phyloP scores from a whole-genome alignment of 2,888 invertebrate species.

The Bombyx huttoni region DNA sequence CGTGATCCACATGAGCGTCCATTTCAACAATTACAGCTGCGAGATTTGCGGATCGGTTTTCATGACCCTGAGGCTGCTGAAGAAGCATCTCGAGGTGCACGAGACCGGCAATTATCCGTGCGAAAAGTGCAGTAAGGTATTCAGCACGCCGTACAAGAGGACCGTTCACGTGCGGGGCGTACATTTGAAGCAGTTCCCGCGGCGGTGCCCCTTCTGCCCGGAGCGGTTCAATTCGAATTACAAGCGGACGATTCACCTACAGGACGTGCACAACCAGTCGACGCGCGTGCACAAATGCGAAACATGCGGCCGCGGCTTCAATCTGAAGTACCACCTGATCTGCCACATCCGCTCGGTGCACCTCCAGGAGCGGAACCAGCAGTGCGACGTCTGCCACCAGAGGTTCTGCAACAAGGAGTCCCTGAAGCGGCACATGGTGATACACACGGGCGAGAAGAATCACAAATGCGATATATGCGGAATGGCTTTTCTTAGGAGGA shows the following conservation, averaged over 20 bases:
- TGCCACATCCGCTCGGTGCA: slow-evolving; percentile 59
- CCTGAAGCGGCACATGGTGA: slow-evolving; percentile 69
- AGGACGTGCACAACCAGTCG: slow-evolving; percentile 58
- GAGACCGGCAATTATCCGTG: slow-evolving; percentile 57
- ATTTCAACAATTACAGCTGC: slow-evolving; percentile 62
- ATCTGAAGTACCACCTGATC: slow-evolving; percentile 55
- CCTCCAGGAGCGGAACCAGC: slow-evolving; percentile 60
- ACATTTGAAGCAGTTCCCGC: slow-evolving; percentile 49
- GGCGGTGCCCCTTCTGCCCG: slow-evolving; percentile 58
- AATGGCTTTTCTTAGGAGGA: slow-evolving; percentile 58
- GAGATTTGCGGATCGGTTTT: slow-evolving; percentile 61
- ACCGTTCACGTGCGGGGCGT: slow-evolving; percentile 54
- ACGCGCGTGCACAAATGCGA: slow-evolving; percentile 60
- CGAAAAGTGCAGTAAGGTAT: slow-evolving; percentile 50
- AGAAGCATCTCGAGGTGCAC: slow-evolving; percentile 60
- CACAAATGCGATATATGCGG: slow-evolving; percentile 69
- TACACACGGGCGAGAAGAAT: slow-evolving; percentile 70
- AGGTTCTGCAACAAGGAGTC: slow-evolving; percentile 70
- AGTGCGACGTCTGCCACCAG: slow-evolving; percentile 66
- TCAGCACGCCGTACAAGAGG: slow-evolving; percentile 51
- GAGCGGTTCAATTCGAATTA: slow-evolving; percentile 63
- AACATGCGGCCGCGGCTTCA: slow-evolving; percentile 54
- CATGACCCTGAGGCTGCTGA: slow-evolving; percentile 53
- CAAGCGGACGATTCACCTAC: slow-evolving; percentile 55
- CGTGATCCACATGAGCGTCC: slow-evolving; percentile 63